Percentiles rank a stretch among this genome's conserved stretches.
phyloP scores from a whole-genome alignment of 2,888 invertebrate genomes.

The Exephanes ischioxanthus region DNA sequence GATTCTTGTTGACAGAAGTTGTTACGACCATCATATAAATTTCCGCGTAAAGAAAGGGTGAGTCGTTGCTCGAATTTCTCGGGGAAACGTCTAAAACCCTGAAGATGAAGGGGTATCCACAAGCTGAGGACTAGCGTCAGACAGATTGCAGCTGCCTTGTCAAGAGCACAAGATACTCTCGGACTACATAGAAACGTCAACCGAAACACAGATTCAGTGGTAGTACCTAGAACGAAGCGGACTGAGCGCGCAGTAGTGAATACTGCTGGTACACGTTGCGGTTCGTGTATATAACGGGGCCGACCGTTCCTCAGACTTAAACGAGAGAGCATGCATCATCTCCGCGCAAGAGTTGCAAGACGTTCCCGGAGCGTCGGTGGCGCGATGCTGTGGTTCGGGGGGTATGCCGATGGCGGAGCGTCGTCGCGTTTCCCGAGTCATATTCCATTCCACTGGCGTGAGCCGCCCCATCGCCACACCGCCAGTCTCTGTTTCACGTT shows the following conservation, averaged over 20 bases:
- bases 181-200: slow-evolving; percentile 65
- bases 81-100: slow-evolving; percentile 15
- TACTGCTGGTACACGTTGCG: slow-evolving; percentile 23
- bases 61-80: slow-evolving; percentile 4
- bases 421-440: slow-evolving; percentile 67
- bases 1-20: slow-evolving; percentile 54
- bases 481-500: slow-evolving; percentile 75
- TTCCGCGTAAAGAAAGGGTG: slow-evolving; percentile 14
- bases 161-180: slow-evolving; percentile 57
- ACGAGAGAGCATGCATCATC: slow-evolving; percentile 59
- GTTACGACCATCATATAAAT: slow-evolving; percentile 58
- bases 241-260: slow-evolving; percentile 5
- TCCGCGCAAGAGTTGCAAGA: slow-evolving; percentile 43
- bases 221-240: not conserved
- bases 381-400: slow-evolving; percentile 30
- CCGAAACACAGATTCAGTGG: slow-evolving; percentile 36
- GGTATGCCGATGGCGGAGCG: slow-evolving; percentile 50
- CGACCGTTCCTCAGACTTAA: slow-evolving; percentile 71
- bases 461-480: slow-evolving; percentile 51
- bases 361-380: slow-evolving; percentile 29
- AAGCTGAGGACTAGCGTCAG: slow-evolving; percentile 54
- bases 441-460: slow-evolving; percentile 77
- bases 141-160: slow-evolving; percentile 55
- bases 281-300: slow-evolving; percentile 27
- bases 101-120: slow-evolving; percentile 63